Conservation (phyloP, 2,113 vertebrate species). For the Apistogramma diplotaenia region DNA sequence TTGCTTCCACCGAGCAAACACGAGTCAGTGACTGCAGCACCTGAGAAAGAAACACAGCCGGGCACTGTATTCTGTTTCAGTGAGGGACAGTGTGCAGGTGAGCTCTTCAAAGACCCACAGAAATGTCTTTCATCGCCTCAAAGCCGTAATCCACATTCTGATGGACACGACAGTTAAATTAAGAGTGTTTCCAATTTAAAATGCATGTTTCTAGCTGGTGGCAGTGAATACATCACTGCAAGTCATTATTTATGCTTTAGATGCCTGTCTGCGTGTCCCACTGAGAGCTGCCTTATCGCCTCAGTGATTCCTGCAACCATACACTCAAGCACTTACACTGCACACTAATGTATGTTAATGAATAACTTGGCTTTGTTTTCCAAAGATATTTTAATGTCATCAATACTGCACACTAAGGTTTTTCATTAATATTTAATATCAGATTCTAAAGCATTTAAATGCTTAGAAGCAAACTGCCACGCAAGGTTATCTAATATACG, state of each 20-base stretch:
- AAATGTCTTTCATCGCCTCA: not conserved
- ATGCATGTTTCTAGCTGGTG: conserved; percentile 29
- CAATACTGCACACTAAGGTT: not conserved
- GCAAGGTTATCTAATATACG: not conserved
- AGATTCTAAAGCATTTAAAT: not conserved
- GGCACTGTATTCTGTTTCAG: not conserved
- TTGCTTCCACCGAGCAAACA: conserved; percentile 8
- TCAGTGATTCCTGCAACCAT: conserved; percentile 28
- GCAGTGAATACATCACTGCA: conserved; percentile 3
- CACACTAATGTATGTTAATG: conserved; percentile 27
- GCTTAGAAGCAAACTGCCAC: not conserved
- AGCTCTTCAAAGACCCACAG: conserved; percentile 20
- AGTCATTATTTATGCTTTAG: conserved; percentile 41
- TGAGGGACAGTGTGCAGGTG: not conserved
- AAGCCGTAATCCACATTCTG: not conserved
- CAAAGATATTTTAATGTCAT: conserved; percentile 9
- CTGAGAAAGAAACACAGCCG: not conserved
- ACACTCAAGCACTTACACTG: conserved; percentile 4
- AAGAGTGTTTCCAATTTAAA: conserved; percentile 28
- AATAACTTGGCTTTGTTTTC: conserved; percentile 36
- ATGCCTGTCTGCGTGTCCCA: conserved; percentile 21
- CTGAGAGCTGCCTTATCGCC: conserved; percentile 20
- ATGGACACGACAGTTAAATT: conserved; percentile 24
- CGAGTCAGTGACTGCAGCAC: not conserved
- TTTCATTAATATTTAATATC: conserved; percentile 1